Base-by-base conservation (phyloP, 2,797 vertebrate species). In the Echiichthys vipera region DNA sequence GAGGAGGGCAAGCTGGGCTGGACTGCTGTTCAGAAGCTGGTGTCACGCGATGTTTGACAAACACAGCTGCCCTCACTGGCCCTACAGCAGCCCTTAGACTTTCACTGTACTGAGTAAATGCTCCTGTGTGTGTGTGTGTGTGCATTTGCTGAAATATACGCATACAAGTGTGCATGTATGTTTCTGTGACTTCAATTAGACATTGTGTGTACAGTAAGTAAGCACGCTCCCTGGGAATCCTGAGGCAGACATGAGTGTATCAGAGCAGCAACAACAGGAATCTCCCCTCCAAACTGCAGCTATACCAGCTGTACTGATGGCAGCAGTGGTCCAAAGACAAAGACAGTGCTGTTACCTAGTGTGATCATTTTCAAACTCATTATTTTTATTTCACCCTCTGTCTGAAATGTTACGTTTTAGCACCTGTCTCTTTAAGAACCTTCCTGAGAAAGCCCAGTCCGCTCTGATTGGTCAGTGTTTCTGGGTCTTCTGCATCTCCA, bases 31-130 rank as follows among this genome's bases (percentile, higher is more conserved):
- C 69, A 3, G 90, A 87, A 91, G 92, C 86, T 25, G 66, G 88
- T 93, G 93, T 95, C 94, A 95, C 92, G 92, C 94, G 64, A 95
- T 91, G 90, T 93, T 93, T 93, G 90, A 91, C 90, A 93, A 94
- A 94, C 91, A 93, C 91, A 92, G 89, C 91, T 93, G 93, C 92
- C 90, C 91, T 91, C 80, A 1, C 51, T 84, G 87, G 87, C 89
- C 88, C 81, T 81, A 66, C 84, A 84, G 88, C 88, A 82, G 87
- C 79, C 85, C 76, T 68, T 22, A 51, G 37, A 77, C 80, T 80
- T 42, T 79, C 69, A 80, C 79, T 86, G 80, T 70, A 68, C 74
- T 27, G 30, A 46, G 25, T 72, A 66, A 86, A 81, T 30, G 57
- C 45, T 70, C 20, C 71, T 59, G 47, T 45, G 29, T 74, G 53